Base-by-base conservation (phyloP, 2,888 invertebrate genomes). In the Malachius bipustulatus region DNA sequence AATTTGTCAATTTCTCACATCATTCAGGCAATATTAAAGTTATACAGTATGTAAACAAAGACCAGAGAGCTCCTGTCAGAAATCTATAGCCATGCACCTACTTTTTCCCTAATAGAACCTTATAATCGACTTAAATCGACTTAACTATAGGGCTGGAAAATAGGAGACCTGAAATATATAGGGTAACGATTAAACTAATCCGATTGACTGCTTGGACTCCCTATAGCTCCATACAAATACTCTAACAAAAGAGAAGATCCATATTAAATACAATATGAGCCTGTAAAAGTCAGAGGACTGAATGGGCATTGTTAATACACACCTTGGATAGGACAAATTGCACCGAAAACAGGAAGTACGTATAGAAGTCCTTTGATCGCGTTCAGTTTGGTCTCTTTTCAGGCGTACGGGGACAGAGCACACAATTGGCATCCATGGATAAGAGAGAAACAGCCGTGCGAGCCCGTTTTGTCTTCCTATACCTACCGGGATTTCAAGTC, bases 331-430 rank as follows among this genome's bases (percentile, higher is more conserved):
- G 56, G 61, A 62, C 62, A 62, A 62, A 62, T 62, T 62, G 61
- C 60, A 60, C 60, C 58, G 58, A 61, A 62, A 60, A 62, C 61
- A 62, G 61, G 60, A 62, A 62, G 61, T 61, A 57, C 57, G 56
- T 60, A 59, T 61, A 60, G 58, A 57, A 55, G 47, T 47, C 54
- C 52, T 57, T 59, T 57, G 55, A 59, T 19, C 24, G 48, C 49
- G 50, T 47, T 52, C 57, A 57, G 56, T 59, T 56, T 50, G 49
- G 52, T 47, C 50, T 19, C 24, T 8, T 19, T 19, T n/a, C n/a
- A n/a, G n/a, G n/a, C n/a, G n/a, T n/a, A n/a, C n/a, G n/a, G n/a
- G n/a, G n/a, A n/a, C n/a, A n/a, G n/a, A n/a, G n/a, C n/a, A n/a
- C n/a, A n/a, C n/a, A n/a, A n/a, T n/a, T n/a, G n/a, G n/a, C n/a